Percentiles rank a stretch among this genome's conserved stretches.
These are phyloP conservation scores for Cettia cetti DNA, from an alignment of 2,113 vertebrate species.

Conservation along the genomic window DNA sequence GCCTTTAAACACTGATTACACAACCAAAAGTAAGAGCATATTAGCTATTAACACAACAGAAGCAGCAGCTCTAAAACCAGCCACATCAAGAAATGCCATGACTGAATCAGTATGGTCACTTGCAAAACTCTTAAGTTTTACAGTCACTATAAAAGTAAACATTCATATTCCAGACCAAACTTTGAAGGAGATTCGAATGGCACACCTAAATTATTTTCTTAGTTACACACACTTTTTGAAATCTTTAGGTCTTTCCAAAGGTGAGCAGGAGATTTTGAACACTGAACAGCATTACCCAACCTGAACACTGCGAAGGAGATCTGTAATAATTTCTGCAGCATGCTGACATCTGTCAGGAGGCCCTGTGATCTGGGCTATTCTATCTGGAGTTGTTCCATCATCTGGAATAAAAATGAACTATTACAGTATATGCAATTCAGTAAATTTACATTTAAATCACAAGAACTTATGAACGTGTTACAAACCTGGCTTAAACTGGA, in stretches of 20 bases:
- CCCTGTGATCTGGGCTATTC: slow-evolving; percentile 97
- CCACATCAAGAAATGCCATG: not conserved
- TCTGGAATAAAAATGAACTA: slow-evolving; percentile 73
- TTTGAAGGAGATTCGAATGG: not conserved
- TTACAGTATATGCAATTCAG: not conserved
- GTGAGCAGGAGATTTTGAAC: not conserved
- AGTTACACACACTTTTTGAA: not conserved
- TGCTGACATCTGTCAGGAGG: slow-evolving; percentile 95
- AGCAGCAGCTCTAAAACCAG: not conserved
- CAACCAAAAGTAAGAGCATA: not conserved
- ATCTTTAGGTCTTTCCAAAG: not conserved
- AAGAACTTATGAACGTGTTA: not conserved
- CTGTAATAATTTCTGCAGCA: slow-evolving; percentile 94
- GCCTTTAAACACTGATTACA: not conserved
- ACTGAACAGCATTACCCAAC: slow-evolving; percentile 25
- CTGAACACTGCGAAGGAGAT: slow-evolving; percentile 95
- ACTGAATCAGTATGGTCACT: not conserved
- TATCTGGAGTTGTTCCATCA: slow-evolving; percentile 94
- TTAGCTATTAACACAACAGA: not conserved
- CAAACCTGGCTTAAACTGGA: slow-evolving; percentile 97
- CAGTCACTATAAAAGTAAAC: not conserved
- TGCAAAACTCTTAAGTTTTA: too few species aligned
- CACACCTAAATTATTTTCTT: not conserved
- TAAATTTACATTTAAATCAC: not conserved
- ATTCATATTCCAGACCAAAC: not conserved